Base-by-base conservation (phyloP, 1,140 invertebrate species). In the Wiebesia pumilae region DNA sequence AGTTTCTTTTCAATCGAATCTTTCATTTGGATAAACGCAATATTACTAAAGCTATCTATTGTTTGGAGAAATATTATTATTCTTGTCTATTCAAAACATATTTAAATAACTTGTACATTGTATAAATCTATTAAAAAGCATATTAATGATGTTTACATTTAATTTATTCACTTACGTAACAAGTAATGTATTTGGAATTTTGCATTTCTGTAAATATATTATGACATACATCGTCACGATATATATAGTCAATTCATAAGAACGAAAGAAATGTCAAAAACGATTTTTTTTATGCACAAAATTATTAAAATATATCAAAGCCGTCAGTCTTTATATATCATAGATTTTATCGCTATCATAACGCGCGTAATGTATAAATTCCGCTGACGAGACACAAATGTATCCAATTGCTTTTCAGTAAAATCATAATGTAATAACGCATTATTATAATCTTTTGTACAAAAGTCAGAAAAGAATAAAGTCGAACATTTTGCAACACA, bases 321-420 rank as follows among this genome's bases (percentile, higher is more conserved):
- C 3, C 24, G 27, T 24, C 27, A 62, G 24, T 62, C 21, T 62
- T 27, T 24, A 14, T 62, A 62, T 1, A n/a, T n/a, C n/a, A n/a
- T n/a, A n/a, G n/a, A 62, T 14, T 62, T 4, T 27, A 27, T 62
- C 24, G 3, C 27, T 62, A 27, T 3, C 58, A 27, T 27, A 62
- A 27, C 58, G 27, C 4, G 27, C 58, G 24, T 62, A 62, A 27
- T 27, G 27, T 62, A 1, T 24, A 14, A 89, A 90, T 89, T 90
- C 87, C 67, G 90, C 90, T 90, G 90, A 90, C 90, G 86, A 87
- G 82, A 84, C 78, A 27, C 78, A 27, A 33, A 35, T 21, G 69
- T 40, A 87, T 90, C 89, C 86, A 89, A 86, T 90, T 90, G 90
- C 89, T 87, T 90, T 90, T 90, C 88, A 89, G 88, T 89, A 89